Evolutionary conservation across 2,797 vertebrate genomes (phyloP).

Genomic region (Melanotaenia nigrans): DNA sequence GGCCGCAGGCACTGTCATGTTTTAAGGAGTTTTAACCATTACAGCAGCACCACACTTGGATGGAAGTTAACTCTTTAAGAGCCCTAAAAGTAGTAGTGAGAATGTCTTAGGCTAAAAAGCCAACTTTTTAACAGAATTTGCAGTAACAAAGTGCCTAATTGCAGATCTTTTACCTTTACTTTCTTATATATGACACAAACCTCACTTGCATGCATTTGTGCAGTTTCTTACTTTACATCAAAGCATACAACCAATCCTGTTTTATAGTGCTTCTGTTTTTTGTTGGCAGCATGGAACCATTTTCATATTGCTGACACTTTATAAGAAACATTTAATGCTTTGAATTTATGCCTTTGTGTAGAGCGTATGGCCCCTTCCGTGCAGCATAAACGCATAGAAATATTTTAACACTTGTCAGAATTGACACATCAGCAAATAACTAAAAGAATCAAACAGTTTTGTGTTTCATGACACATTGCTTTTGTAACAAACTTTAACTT

Average conservation of each 20-base stretch:
- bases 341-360: neutral
- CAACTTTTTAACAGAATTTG: neutral
- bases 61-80: slow-evolving; percentile 10
- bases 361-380: neutral
- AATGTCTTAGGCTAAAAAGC: neutral
- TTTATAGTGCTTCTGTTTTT: neutral
- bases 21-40: slow-evolving; percentile 57
- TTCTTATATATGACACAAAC: too few relatives aligned
- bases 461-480: neutral
- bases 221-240: neutral
- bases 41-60: slow-evolving; percentile 25
- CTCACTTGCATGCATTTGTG: neutral
- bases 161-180: neutral
- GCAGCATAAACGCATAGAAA: neutral
- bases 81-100: neutral
- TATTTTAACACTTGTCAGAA: neutral
- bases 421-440: neutral
- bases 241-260: neutral
- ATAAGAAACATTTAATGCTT: neutral
- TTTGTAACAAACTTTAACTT: neutral
- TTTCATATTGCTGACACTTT: neutral
- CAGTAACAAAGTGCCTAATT: neutral
- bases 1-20: slow-evolving; percentile 71
- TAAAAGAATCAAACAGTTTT: neutral
- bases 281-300: neutral